These are phyloP conservation scores for Ceratoteleas bidentatus DNA, from an alignment of 1,140 invertebrate species.

Conservation along the genomic window DNA sequence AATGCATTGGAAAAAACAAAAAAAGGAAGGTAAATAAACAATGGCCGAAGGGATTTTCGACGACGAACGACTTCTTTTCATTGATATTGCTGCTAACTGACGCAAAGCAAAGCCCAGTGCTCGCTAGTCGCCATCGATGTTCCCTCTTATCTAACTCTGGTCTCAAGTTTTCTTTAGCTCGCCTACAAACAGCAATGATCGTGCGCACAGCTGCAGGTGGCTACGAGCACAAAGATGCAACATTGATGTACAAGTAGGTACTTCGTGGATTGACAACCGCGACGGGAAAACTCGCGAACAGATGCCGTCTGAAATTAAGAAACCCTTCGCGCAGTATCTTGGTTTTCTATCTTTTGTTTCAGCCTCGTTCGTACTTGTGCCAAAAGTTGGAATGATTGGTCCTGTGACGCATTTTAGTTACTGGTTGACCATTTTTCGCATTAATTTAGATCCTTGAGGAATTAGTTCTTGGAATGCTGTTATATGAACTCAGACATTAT, in stretches of 20 bases:
- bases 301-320: slow-evolving; percentile 61
- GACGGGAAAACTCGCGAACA: slow-evolving; percentile 66
- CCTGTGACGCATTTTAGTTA: slow-evolving; percentile 1
- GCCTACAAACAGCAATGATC: slow-evolving; percentile 74
- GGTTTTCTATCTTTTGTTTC: slow-evolving; percentile 10
- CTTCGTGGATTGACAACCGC: slow-evolving; percentile 67
- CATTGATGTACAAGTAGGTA: slow-evolving; percentile 70
- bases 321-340: slow-evolving; percentile 12
- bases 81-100: slow-evolving; percentile 48
- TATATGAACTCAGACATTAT: no score
- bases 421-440: no score
- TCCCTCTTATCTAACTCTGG: slow-evolving; percentile 31
- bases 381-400: slow-evolving; percentile 35
- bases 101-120: slow-evolving; percentile 60
- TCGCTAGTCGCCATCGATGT: slow-evolving; percentile 27
- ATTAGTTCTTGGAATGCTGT: no score
- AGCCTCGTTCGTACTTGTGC: slow-evolving; percentile 7
- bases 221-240: slow-evolving; percentile 74
- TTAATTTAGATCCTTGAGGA: no score
- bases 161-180: slow-evolving; percentile 61
- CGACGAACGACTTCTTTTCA: slow-evolving; percentile 28
- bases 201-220: slow-evolving; percentile 79
- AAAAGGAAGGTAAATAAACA: slow-evolving; percentile 27
- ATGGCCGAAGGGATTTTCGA: slow-evolving; percentile 13
- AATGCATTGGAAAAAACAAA: slow-evolving; percentile 9